These are phyloP conservation scores for Apodemia zela DNA, from an alignment of 2,888 invertebrate species.

Conservation along the genomic window DNA sequence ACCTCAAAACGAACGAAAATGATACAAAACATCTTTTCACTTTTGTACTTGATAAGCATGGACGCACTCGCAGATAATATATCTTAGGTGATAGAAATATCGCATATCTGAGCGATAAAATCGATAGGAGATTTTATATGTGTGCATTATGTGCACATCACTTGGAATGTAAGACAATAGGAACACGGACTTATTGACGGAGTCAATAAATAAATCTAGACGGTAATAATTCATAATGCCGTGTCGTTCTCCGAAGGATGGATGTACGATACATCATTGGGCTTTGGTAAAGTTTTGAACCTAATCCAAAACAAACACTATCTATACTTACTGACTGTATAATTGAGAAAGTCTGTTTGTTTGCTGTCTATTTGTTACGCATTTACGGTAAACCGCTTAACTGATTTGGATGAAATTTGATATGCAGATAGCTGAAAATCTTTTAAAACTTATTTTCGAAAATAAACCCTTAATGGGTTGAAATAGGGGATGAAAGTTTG, in stretches of 20 bases:
- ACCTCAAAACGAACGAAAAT: not conserved
- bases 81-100: conserved; percentile 4
- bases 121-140: conserved; percentile 31
- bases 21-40: not conserved
- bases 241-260: conserved; percentile 35
- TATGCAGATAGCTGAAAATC: too few relatives aligned
- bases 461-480: too few relatives aligned
- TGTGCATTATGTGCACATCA: too few relatives aligned
- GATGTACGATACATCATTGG: conserved; percentile 16
- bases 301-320: too few relatives aligned
- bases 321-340: not conserved
- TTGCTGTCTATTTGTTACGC: too few relatives aligned
- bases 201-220: conserved; percentile 57
- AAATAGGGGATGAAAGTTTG: too few relatives aligned
- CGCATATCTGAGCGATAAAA: conserved; percentile 13
- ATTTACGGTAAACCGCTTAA: too few relatives aligned
- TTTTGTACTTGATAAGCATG: not conserved
- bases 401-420: too few relatives aligned
- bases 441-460: too few relatives aligned
- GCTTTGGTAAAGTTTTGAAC: too few relatives aligned
- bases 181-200: conserved; percentile 50
- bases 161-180: conserved; percentile 49
- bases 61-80: not conserved
- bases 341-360: not conserved
- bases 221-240: conserved; percentile 53